Evolutionary conservation across 2,888 invertebrate genomes (phyloP).

Genomic region (Pristionchus fissidentatus): DNA sequence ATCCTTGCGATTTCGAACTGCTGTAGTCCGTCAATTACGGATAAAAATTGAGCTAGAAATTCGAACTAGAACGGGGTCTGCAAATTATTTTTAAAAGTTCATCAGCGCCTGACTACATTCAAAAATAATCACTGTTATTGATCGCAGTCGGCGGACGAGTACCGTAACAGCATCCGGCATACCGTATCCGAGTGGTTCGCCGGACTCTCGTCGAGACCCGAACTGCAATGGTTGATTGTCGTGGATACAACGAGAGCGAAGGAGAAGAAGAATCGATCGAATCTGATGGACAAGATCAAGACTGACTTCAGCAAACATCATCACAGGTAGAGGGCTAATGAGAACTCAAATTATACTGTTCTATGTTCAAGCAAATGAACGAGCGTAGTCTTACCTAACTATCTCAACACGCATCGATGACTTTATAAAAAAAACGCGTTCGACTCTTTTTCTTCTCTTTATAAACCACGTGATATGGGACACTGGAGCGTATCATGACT

Average conservation of each 20-base stretch:
- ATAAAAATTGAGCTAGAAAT: no score
- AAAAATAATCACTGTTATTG: not conserved
- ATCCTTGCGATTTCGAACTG: not conserved
- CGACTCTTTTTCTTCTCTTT: not conserved
- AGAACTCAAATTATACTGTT: no score
- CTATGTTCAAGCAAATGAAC: no score
- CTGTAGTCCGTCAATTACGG: no score
- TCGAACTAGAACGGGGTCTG: no score
- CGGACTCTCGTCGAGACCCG: conserved; percentile 57
- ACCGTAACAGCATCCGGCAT: conserved; percentile 66
- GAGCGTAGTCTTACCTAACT: no score
- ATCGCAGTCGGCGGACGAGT: conserved; percentile 70
- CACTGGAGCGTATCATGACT: no score
- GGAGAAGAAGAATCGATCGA: conserved; percentile 68
- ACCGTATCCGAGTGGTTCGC: conserved; percentile 74
- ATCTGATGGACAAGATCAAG: conserved; percentile 69
- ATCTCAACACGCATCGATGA: no score
- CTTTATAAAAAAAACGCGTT: no score
- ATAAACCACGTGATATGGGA: no score
- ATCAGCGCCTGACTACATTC: no score
- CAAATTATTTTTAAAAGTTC: no score
- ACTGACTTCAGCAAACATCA: conserved; percentile 66
- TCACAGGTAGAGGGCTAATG: conserved; percentile 56
- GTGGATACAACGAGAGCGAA: conserved; percentile 68
- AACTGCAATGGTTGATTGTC: conserved; percentile 72